Base-by-base conservation (phyloP, 53 echinoderm and acorn worm species). In the Pentamera pediparva region DNA sequence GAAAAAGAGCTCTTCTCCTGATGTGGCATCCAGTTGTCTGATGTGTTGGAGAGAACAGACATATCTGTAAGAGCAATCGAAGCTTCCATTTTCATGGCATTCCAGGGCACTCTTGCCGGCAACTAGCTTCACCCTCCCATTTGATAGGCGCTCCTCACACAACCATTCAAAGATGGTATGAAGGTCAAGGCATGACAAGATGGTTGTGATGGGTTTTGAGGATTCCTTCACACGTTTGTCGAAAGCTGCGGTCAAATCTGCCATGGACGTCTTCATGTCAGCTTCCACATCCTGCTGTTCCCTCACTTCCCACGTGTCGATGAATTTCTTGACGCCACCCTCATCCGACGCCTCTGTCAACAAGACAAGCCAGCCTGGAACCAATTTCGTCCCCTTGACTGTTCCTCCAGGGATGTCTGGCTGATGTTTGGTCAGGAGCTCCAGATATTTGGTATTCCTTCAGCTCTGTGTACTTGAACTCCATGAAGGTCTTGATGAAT, bases 391-490 rank as follows among this genome's bases (percentile, higher is more conserved):
- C n/a, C 31, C 9, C 26, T 22, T 59, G 31, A 22, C 4, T 27
- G 3, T 4, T 2, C 26, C 10, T 3, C 29, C 15, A 9, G 2
- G 17, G 26, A 59, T 4, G 26, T 59, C 6, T 3, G 59, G 59
- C 26, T 26, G n/a, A 3, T 59, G 6, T 30, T 59, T 25, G 26
- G 4, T 18, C 22, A 59, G 25, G 26, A 59, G 4, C 17, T 59
- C 59, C 59, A 59, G 26, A 25, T 27, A 59, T 59, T 30, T 59
- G 13, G 26, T 27, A 59, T 30, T 59, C 59, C 59, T 59, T 59
- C 19, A 20, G 26, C 59, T 59, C 59, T 3, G 59, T 26, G 31
- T 27, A 59, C 26, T 18, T 3, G 26, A 59, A 27, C 31, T 4
- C 26, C 29, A 25, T 25, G 26, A 59, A 59, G 27, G 59, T 30